Conservation (phyloP, 2,113 vertebrate species). For the Tragulus kanchil region DNA sequence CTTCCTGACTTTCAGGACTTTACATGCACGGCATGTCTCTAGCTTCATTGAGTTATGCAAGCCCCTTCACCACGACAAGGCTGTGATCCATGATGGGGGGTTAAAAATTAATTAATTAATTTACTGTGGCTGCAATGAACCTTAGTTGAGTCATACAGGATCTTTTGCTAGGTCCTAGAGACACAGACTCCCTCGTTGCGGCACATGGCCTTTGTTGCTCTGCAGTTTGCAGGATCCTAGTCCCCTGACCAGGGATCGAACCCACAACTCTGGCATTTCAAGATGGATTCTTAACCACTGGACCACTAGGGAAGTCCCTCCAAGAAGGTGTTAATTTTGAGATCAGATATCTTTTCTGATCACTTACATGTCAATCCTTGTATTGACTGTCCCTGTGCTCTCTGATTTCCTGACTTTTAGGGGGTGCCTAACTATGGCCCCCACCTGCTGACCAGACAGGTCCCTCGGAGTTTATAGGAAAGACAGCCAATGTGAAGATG, state of each 20-base stretch:
- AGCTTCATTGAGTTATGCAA: not conserved
- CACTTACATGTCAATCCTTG: not conserved
- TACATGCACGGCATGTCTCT: not conserved
- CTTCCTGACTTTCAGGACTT: not conserved
- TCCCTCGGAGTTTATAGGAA: not conserved
- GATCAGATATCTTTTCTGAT: not conserved
- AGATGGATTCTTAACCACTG: not conserved
- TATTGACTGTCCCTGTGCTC: not conserved
- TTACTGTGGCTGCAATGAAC: not conserved
- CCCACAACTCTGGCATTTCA: not conserved
- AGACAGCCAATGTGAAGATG: not conserved
- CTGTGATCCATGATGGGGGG: not conserved
- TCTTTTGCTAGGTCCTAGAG: not conserved
- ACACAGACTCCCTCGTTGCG: not conserved
- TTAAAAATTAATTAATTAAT: not conserved
- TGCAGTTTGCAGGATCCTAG: not conserved
- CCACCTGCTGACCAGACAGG: not conserved
- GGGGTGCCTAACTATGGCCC: not conserved
- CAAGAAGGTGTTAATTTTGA: not conserved
- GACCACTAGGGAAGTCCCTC: not conserved
- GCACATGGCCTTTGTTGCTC: not conserved
- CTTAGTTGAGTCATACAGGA: not conserved
- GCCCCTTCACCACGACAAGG: not conserved
- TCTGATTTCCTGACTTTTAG: not conserved
- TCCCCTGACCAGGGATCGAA: not conserved